Conservation (phyloP, 2,113 vertebrate species). For the Cochlearius cochlearius region DNA sequence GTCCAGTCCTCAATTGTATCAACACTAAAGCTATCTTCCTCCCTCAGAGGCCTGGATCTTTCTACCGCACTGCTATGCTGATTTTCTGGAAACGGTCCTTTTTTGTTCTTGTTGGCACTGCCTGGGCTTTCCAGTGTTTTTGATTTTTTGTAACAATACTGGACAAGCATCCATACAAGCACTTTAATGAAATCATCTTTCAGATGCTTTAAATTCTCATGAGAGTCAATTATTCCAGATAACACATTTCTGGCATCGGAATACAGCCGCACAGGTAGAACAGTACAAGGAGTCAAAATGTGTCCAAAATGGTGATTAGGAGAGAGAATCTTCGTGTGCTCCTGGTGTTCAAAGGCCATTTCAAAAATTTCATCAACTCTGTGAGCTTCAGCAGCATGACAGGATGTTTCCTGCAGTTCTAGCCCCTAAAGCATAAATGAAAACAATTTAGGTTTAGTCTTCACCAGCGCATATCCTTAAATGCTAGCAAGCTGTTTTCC, state of each 20-base stretch:
- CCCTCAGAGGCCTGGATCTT: slow-evolving; percentile 68
- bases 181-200: slow-evolving; percentile 92
- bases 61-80: slow-evolving; percentile 43
- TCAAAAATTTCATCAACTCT: slow-evolving; percentile 95
- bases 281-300: slow-evolving; percentile 86
- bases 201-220: slow-evolving; percentile 89
- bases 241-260: slow-evolving; percentile 91
- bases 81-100: neutral
- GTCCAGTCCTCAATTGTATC: slow-evolving; percentile 86
- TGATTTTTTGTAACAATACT: slow-evolving; percentile 75
- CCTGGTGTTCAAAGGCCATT: slow-evolving; percentile 85
- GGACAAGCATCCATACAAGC: slow-evolving; percentile 90
- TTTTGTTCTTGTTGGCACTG: neutral
- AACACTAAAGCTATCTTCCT: slow-evolving; percentile 81
- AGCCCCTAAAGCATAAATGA: slow-evolving; percentile 79
- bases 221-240: slow-evolving; percentile 93
- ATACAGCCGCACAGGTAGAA: slow-evolving; percentile 86
- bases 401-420: slow-evolving; percentile 97
- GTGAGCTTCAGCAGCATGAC: slow-evolving; percentile 93
- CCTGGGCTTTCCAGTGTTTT: slow-evolving; percentile 46
- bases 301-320: slow-evolving; percentile 93
- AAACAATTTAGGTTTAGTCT: neutral
- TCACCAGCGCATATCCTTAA: neutral
- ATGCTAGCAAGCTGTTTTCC: neutral
- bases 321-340: slow-evolving; percentile 72